Base-by-base conservation (phyloP, 2,888 invertebrate genomes). In the Zaprionus lineosus region DNA sequence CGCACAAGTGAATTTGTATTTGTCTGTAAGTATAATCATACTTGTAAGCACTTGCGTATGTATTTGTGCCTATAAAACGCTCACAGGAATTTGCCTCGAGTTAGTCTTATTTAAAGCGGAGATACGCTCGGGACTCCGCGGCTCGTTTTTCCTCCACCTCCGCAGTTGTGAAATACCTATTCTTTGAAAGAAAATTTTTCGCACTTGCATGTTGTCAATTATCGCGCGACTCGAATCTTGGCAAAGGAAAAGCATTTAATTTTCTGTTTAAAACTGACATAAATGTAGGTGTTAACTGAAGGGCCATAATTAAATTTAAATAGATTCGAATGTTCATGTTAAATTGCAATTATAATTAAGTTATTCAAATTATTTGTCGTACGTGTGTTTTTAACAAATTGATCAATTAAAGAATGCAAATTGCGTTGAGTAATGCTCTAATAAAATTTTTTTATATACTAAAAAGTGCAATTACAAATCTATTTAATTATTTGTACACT, bases 51-150 rank as follows among this genome's bases (percentile, higher is more conserved):
- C n/a, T 8, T 50, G 55, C 19, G 11, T 15, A 29, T 56, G 83
- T 61, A 36, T 74, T 40, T 29, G 70, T 51, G 71, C 58, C 59
- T 86, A 84, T 84, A 84, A 84, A 84, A 62, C 60, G 56, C 34
- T 53, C 62, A 46, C 50, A 66, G 66, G 84, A 81, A 66, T 67
- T 76, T 67, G 71, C 66, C 66, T 50, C 74, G 74, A 58, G 59
- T 81, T 81, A 81, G 81, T 81, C 77, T 77, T 68, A 46, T 48
- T 74, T 53, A 64, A 77, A 64, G 33, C 71, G 65, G 52, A 52
- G 64, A 50, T 39, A 48, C 70, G 74, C 52, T 70, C 71, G 75
- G 53, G 24, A 68, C 29, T 48, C 12, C 40, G 53, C 60, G 58
- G 55, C 71, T 71, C 58, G 55, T 50, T 33, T 31, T n/a, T n/a